Evolutionary conservation across 2,797 vertebrate genomes (phyloP), one percentile per base, ranked within the genome.

Genomic region (Halcyon smyrnensis): DNA sequence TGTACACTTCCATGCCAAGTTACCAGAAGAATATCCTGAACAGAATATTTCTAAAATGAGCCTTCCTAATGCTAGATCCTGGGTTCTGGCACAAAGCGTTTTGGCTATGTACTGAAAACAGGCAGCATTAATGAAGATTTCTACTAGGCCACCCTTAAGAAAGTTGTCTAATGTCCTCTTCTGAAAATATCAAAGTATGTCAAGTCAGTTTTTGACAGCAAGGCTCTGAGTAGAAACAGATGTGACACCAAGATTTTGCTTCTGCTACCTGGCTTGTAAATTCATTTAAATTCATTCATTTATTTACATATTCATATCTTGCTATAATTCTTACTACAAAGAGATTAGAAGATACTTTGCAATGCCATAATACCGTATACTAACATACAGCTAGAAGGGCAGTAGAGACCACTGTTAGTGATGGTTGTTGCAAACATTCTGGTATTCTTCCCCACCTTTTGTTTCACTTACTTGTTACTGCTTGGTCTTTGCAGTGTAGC

Each of bases 251-350:
- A 11, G 8, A 16, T 71, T 62, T 82, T 36, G 13, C 32, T 92
- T 85, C 56, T 80, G 11, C 25, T 70, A 8, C 32, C n/a, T 77
- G 67, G 10, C 15, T 76, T 59, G 23, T 39, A 53, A 84, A 81
- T 50, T 39, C 1, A 16, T 69, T 21, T 23, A 20, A 69, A 63
- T 65, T 20, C 0, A 2, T 60, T 34, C 0, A 1, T 53, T 15
- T 73, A 25, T 54, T 90, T 56, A 56, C 8, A 9, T 60, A 43
- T 30, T 80, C 6, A 19, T 68, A 3, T 62, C 48, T 70, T 84
- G 30, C 30, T 41, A 27, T 57, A 46, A 41, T 27, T 43, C 8
- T 3, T 4, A 9, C 51, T 63, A 17, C 27, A 39, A 74, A 79
- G 48, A 41, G 16, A 53, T 27, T 32, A 76, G 46, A 67, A 43